Evolutionary conservation across 2,797 vertebrate species (phyloP).

Genomic region (Tenualosa ilisha): DNA sequence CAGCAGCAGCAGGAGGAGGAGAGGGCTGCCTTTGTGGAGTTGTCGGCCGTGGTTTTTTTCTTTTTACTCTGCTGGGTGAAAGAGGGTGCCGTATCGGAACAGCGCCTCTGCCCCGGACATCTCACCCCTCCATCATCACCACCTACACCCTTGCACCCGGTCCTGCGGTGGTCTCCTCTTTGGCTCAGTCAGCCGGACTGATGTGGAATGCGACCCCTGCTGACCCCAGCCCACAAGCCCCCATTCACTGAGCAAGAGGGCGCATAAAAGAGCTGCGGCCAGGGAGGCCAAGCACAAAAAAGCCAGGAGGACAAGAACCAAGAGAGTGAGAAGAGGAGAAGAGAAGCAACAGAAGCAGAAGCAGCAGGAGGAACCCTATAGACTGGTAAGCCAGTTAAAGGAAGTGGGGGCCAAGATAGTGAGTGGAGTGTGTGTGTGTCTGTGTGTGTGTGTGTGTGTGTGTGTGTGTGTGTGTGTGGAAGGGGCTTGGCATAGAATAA

Average conservation of each 20-base stretch:
- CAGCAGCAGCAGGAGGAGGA: not conserved
- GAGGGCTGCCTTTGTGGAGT: not conserved
- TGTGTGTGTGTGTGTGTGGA: not conserved
- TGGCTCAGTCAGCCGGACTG: constrained; percentile 58
- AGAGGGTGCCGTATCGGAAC: not conserved
- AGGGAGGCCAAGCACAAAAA: constrained; percentile 36
- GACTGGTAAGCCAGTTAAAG: constrained; percentile 12
- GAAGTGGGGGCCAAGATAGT: not conserved
- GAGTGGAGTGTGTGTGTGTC: not conserved
- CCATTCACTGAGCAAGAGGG: constrained; percentile 64
- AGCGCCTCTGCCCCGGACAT: not conserved
- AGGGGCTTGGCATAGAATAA: not conserved
- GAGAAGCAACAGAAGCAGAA: not conserved
- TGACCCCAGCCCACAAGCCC: constrained; percentile 64
- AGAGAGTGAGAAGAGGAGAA: not conserved
- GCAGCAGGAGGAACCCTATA: not conserved
- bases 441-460: not conserved
- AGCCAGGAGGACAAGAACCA: constrained; percentile 44
- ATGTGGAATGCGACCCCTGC: constrained; percentile 74
- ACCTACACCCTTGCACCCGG: constrained; percentile 32
- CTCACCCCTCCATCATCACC: not conserved
- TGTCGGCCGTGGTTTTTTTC: constrained; percentile 23
- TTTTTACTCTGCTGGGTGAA: constrained; percentile 25
- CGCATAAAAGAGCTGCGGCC: constrained; percentile 56
- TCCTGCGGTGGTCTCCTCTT: constrained; percentile 50